Conservation (phyloP, 2,113 vertebrate genomes). For the Saimiri boliviensis region DNA sequence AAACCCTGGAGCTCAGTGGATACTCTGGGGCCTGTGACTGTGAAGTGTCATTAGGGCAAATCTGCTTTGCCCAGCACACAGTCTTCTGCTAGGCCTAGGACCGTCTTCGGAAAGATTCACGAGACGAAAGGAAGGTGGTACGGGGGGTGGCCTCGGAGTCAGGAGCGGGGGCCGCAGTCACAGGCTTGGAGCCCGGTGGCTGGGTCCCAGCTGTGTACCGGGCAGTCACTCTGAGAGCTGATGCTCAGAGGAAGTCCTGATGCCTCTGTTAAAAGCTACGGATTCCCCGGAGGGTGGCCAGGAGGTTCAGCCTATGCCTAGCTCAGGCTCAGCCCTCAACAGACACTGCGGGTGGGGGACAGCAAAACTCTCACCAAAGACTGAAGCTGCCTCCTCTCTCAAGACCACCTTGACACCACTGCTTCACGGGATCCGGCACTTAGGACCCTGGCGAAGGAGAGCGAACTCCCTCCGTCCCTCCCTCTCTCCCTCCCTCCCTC, state of each 20-base stretch:
- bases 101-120: not conserved
- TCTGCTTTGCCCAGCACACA: not conserved
- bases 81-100: not conserved
- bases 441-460: not conserved
- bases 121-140: not conserved
- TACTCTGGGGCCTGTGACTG: not conserved
- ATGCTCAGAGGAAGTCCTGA: too few species aligned
- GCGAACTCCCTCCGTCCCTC: rapidly evolving
- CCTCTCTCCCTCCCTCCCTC: too few species aligned
- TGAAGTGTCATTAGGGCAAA: not conserved
- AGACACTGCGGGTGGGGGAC: rapidly evolving
- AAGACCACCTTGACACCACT: not conserved
- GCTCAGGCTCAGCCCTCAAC: not conserved
- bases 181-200: not conserved
- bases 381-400: not conserved
- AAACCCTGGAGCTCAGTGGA: not conserved
- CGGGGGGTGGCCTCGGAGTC: too few species aligned
- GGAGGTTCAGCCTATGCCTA: not conserved
- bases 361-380: not conserved
- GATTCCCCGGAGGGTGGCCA: not conserved
- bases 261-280: not conserved
- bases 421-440: not conserved
- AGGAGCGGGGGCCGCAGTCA: not conserved
- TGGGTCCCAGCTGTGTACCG: not conserved
- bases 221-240: too few species aligned